Evolutionary conservation across 2,797 vertebrate genomes (phyloP).

Genomic region (Psittacula echo): DNA sequence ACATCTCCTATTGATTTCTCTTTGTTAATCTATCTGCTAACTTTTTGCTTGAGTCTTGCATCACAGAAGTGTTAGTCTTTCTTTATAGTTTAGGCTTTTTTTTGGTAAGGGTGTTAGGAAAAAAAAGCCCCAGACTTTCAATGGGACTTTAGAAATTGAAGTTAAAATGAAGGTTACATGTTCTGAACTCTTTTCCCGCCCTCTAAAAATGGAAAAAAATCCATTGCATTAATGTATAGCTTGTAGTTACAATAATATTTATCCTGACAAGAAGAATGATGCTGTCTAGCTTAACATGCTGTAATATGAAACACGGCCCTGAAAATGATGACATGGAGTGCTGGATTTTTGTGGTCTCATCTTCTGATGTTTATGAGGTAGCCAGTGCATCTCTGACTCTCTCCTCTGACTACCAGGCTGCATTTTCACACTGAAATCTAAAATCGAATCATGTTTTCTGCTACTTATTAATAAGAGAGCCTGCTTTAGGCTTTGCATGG

Average conservation of each 20-base stretch:
- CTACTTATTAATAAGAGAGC: not conserved
- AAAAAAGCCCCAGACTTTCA: not conserved
- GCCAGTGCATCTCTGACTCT: not conserved
- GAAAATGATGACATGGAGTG: not conserved
- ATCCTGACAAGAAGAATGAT: not conserved
- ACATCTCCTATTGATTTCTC: not conserved
- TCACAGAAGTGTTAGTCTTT: not conserved
- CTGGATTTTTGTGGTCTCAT: not conserved
- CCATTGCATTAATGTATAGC: not conserved
- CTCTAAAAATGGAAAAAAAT: not conserved
- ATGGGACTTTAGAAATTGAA: not conserved
- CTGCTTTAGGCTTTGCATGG: not conserved
- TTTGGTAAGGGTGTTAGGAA: not conserved
- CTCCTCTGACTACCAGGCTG: rapidly evolving
- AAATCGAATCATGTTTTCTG: not conserved
- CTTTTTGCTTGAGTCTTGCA: not conserved
- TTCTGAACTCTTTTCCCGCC: not conserved
- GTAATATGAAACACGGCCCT: not conserved
- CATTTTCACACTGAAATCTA: not conserved
- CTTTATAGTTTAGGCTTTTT: not conserved
- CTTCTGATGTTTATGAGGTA: not conserved
- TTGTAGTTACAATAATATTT: not conserved
- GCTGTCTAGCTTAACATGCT: not conserved
- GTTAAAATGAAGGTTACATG: not conserved
- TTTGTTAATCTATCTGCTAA: not conserved